phyloP scores from a whole-genome alignment of 2,113 vertebrate genomes.

The Chamaetylas fuelleborni region DNA sequence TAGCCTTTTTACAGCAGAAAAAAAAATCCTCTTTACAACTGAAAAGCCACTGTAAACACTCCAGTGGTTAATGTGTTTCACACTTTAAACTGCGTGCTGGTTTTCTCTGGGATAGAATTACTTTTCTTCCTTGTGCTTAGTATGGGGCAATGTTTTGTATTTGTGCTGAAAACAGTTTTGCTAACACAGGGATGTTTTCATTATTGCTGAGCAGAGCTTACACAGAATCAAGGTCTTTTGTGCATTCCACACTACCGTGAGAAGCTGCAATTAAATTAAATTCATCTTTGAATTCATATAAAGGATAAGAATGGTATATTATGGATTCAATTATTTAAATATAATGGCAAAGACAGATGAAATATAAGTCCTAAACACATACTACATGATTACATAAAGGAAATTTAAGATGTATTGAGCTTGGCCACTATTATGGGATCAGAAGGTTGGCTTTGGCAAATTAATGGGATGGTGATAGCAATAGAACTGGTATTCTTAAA shows the following conservation, averaged over 20 bases:
- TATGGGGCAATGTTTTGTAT: background rate
- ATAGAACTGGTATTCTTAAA: background rate
- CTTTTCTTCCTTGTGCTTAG: background rate
- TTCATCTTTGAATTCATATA: background rate
- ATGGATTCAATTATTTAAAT: background rate
- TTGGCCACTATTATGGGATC: background rate
- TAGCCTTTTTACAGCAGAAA: background rate
- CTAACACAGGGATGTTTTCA: background rate
- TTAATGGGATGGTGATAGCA: background rate
- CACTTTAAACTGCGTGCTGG: background rate
- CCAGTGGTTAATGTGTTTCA: background rate
- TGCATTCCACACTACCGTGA: background rate
- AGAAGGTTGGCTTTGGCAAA: background rate
- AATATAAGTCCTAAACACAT: background rate
- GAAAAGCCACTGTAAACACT: background rate
- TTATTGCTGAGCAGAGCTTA: background rate
- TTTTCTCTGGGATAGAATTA: background rate
- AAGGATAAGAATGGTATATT: background rate
- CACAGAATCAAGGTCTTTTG: background rate
- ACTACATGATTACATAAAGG: background rate
- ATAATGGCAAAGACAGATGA: background rate
- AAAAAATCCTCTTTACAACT: background rate
- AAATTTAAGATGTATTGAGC: background rate
- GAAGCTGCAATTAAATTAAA: background rate
- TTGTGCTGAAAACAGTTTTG: background rate